phyloP scores from a whole-genome alignment of 2,888 invertebrate genomes.

The Drosophila lacicola region DNA sequence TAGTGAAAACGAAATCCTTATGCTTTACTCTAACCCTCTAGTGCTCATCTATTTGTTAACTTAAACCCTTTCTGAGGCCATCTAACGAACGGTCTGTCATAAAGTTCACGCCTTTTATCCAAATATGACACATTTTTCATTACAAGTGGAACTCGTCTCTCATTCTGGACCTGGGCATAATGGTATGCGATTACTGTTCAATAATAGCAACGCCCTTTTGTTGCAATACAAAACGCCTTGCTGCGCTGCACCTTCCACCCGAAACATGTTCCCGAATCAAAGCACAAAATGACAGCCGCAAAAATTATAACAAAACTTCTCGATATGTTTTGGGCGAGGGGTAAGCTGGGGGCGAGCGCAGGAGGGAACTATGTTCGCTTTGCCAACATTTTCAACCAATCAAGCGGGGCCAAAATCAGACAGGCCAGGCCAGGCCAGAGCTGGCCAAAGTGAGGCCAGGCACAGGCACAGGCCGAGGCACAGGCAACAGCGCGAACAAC shows the following conservation, averaged over 20 bases:
- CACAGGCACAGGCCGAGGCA: slow-evolving; percentile 35
- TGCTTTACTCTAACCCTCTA: no score
- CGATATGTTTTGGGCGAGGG: slow-evolving; percentile 12
- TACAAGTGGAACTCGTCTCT: slow-evolving; percentile 13
- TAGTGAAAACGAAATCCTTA: not conserved
- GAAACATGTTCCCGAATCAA: slow-evolving; percentile 57
- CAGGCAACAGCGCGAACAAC: slow-evolving; percentile 60
- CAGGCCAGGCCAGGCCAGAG: slow-evolving; percentile 41
- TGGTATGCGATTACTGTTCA: slow-evolving; percentile 22
- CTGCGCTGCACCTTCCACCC: slow-evolving; percentile 18
- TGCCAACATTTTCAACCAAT: slow-evolving; percentile 74
- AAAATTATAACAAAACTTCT: slow-evolving; percentile 77
- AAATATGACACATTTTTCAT: slow-evolving; percentile 35
- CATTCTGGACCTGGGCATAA: not conserved
- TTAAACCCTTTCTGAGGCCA: not conserved
- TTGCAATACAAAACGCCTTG: slow-evolving; percentile 38
- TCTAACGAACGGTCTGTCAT: not conserved
- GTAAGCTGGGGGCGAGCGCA: not conserved
- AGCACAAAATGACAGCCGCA: slow-evolving; percentile 71
- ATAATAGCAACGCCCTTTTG: slow-evolving; percentile 50
- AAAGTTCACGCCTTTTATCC: slow-evolving; percentile 17
- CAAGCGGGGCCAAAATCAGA: slow-evolving; percentile 71
- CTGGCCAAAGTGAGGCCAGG: slow-evolving; percentile 18
- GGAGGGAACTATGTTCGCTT: slow-evolving; percentile 36
- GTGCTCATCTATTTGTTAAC: not conserved